A percentile compares a stretch with the other conserved stretches of the same genome.
Conservation (phyloP, 2,888 invertebrate genomes). For the Hydroisotoma schaefferi region DNA sequence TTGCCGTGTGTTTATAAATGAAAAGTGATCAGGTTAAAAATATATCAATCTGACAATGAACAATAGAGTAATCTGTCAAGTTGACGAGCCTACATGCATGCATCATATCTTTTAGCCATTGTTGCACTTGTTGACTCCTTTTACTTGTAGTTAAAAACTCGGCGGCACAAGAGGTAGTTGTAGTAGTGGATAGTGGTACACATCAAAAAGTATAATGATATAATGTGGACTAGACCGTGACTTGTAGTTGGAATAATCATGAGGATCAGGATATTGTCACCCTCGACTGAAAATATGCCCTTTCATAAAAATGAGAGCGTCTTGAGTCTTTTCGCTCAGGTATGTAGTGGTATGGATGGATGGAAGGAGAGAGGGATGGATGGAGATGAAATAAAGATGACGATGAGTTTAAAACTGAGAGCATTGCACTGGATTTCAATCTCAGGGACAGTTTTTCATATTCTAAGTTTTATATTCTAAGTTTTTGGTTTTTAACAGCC, state of each 20-base stretch:
- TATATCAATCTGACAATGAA: too few relatives aligned
- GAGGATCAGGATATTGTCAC: conserved; percentile 10
- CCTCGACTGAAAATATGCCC: conserved; percentile 7
- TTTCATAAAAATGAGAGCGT: neutral
- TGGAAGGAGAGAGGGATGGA: neutral
- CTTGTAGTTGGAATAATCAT: neutral
- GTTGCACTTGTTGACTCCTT: too few relatives aligned
- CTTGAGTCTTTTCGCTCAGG: neutral
- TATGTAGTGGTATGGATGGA: conserved; percentile 1
- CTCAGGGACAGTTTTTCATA: conserved; percentile 26
- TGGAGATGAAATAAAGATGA: too few relatives aligned
- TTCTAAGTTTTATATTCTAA: too few relatives aligned
- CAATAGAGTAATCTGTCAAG: too few relatives aligned
- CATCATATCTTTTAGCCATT: too few relatives aligned
- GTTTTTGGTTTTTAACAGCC: conserved; percentile 24
- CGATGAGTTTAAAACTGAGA: too few relatives aligned
- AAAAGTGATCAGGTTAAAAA: too few relatives aligned
- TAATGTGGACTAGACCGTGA: neutral
- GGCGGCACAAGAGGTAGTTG: neutral
- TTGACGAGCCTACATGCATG: too few relatives aligned
- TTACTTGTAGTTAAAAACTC: too few relatives aligned
- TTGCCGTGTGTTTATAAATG: too few relatives aligned
- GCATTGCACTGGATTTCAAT: conserved; percentile 41
- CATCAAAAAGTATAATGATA: too few relatives aligned
- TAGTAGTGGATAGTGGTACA: neutral